phyloP scores from a whole-genome alignment of 2,888 invertebrate genomes.

The Galeopsomyia nigrocyanea region DNA sequence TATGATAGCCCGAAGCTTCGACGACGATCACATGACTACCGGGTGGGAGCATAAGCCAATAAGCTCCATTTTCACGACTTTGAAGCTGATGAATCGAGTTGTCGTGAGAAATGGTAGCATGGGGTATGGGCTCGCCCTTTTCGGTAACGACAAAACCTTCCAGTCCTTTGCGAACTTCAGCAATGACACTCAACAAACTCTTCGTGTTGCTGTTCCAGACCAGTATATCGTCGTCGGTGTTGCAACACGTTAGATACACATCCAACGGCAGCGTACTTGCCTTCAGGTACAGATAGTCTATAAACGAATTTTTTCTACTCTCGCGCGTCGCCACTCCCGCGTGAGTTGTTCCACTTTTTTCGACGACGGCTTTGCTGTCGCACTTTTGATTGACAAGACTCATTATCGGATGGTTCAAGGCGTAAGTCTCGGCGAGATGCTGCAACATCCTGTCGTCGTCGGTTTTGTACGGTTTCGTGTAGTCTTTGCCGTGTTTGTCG shows the following conservation, averaged over 20 bases:
- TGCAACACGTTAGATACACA: constrained; percentile 64
- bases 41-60: constrained; percentile 61
- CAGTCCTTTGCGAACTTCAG: constrained; percentile 56
- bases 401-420: constrained; percentile 55
- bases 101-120: constrained; percentile 61
- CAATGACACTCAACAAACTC: constrained; percentile 60
- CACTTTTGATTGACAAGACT: constrained; percentile 52
- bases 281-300: constrained; percentile 64
- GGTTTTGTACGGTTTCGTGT: constrained; percentile 51
- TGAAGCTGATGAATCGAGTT: constrained; percentile 58
- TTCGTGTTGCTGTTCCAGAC: constrained; percentile 61
- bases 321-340: constrained; percentile 52
- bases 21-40: constrained; percentile 73
- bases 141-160: constrained; percentile 61
- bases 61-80: constrained; percentile 60
- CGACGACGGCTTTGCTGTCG: constrained; percentile 49
- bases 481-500: constrained; percentile 45
- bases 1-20: constrained; percentile 74
- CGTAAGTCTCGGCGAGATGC: constrained; percentile 56
- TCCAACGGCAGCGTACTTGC: constrained; percentile 63
- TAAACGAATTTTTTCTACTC: constrained; percentile 54
- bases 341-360: constrained; percentile 53
- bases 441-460: constrained; percentile 57
- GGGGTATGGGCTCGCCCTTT: constrained; percentile 57
- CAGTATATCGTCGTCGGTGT: constrained; percentile 54